Evolutionary conservation across 1,140 invertebrate genomes (phyloP).

Genomic region (Drosophila willistoni): DNA sequence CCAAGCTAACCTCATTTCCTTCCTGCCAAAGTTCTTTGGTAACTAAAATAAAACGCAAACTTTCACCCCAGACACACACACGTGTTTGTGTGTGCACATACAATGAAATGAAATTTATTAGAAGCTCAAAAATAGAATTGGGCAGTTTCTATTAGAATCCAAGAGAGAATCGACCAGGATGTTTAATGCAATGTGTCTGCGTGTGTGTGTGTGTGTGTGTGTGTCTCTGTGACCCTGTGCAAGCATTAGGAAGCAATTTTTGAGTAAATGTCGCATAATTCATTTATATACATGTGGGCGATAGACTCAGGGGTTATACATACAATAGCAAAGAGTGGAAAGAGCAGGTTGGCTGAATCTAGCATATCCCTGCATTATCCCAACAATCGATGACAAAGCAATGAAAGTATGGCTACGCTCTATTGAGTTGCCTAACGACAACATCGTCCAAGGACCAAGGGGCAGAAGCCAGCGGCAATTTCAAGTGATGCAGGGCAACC

Average conservation of each 20-base stretch:
- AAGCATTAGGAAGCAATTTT: conserved; percentile 77
- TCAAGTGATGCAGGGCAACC: conserved; percentile 6
- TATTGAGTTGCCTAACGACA: conserved; percentile 54
- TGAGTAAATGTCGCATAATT: conserved; percentile 82
- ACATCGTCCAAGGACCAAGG: conserved; percentile 33
- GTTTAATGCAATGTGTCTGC: conserved; percentile 22
- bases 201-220: conserved; percentile 3
- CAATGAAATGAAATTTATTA: conserved; percentile 55
- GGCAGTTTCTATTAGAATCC: conserved; percentile 48
- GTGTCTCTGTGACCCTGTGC: conserved; percentile 38
- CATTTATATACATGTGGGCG: conserved; percentile 63
- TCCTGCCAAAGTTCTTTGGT: conserved; percentile 36
- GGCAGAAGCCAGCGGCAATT: conserved; percentile 11
- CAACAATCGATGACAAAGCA: conserved; percentile 52
- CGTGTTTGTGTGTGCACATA: no score
- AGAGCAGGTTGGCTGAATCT: conserved; percentile 1
- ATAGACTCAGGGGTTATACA: conserved; percentile 9
- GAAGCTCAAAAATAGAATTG: conserved; percentile 54
- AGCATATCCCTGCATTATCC: conserved; percentile 1
- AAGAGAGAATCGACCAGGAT: conserved; percentile 6
- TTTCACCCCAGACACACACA: conserved; percentile 18
- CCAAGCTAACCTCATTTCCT: conserved; percentile 30
- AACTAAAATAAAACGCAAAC: conserved; percentile 55
- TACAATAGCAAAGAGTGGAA: conserved; percentile 11
- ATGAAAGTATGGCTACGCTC: conserved; percentile 51